Percentiles rank a stretch among this genome's conserved stretches.
phyloP scores from a whole-genome alignment of 2,888 invertebrate genomes.

The Sisyra nigra region DNA sequence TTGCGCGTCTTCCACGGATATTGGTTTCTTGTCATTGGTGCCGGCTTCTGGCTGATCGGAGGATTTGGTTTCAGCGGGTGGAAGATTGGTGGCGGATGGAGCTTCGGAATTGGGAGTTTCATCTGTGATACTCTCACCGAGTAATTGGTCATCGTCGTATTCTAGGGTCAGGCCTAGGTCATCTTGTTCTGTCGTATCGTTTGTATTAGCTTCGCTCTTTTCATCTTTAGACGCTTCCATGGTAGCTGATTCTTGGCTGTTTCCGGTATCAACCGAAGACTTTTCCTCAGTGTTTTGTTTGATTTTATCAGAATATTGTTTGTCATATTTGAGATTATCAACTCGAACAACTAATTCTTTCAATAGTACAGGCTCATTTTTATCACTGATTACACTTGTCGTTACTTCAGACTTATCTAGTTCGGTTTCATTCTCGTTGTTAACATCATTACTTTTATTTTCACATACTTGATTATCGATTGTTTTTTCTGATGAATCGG shows the following conservation, averaged over 20 bases:
- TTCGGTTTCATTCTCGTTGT: no score
- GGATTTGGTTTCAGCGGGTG: slow-evolving; percentile 3
- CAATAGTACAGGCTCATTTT: no score
- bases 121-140: neutral
- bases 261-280: no score
- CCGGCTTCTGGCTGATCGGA: neutral
- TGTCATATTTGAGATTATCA: no score
- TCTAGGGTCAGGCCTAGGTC: neutral
- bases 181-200: neutral
- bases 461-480: neutral
- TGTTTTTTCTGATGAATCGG: neutral
- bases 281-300: neutral
- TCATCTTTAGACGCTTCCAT: neutral
- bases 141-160: slow-evolving; percentile 2
- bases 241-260: no score
- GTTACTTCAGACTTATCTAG: no score
- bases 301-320: no score
- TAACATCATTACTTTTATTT: no score
- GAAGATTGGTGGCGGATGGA: slow-evolving; percentile 10
- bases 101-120: neutral
- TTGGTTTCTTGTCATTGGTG: neutral
- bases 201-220: neutral
- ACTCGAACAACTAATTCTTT: no score
- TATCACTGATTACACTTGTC: no score
- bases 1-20: neutral